Evolutionary conservation across 2,888 invertebrate genomes (phyloP).

Genomic region (Steinernema scapterisci): DNA sequence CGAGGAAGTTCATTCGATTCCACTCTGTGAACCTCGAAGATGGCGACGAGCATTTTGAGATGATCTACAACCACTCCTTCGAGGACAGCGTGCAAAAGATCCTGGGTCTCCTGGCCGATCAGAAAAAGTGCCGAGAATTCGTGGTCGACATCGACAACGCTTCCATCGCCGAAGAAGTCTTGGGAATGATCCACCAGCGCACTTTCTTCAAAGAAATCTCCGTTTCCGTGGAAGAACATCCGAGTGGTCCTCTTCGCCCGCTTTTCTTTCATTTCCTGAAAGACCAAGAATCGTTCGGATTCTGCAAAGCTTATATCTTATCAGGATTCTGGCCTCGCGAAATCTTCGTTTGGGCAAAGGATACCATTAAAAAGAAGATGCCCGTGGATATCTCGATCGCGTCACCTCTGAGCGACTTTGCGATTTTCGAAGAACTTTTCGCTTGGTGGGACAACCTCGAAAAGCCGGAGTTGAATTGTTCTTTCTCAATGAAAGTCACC

Average conservation of each 20-base stretch:
- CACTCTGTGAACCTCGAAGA: background rate
- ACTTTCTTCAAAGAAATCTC: background rate
- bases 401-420: background rate
- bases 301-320: background rate
- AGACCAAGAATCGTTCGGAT: background rate
- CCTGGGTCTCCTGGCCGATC: background rate
- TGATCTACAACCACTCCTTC: background rate
- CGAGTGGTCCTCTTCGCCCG: background rate
- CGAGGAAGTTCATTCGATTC: background rate
- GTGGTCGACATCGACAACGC: background rate
- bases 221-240: background rate
- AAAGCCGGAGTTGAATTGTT: background rate
- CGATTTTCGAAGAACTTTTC: background rate
- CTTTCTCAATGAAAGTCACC: background rate
- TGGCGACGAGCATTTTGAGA: background rate
- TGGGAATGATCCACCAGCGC: background rate
- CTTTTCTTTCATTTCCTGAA: background rate
- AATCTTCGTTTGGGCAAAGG: background rate
- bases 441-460: background rate
- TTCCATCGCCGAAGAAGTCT: background rate
- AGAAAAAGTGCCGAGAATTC: background rate
- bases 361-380: background rate
- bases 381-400: background rate
- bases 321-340: background rate
- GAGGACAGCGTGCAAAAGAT: background rate